These are phyloP conservation scores for Drosophila meridionalis DNA, from an alignment of 2,888 invertebrate species.

Conservation along the genomic window DNA sequence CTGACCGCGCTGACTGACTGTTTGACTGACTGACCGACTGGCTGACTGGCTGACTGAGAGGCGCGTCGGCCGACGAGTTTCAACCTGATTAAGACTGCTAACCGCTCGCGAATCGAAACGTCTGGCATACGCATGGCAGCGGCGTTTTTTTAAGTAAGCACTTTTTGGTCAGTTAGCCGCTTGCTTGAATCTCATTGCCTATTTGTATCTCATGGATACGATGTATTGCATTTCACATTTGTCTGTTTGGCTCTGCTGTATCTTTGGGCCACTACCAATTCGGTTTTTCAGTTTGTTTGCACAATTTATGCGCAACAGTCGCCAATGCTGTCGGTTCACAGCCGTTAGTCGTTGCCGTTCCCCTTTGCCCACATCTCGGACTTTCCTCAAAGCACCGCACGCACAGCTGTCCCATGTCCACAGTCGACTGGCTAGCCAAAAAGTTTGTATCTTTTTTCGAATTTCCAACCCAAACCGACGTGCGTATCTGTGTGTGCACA, in stretches of 20 bases:
- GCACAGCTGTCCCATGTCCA: conserved; percentile 40
- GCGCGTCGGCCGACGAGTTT: conserved; percentile 43
- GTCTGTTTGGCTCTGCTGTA: conserved; percentile 26
- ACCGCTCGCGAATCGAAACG: conserved; percentile 16
- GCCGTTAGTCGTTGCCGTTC: conserved; percentile 6
- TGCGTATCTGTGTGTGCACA: conserved; percentile 57
- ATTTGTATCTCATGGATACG: conserved; percentile 66
- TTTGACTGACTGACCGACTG: conserved; percentile 22
- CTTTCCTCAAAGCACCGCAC: conserved; percentile 23
- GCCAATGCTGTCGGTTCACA: conserved; percentile 46
- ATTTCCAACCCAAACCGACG: conserved; percentile 66
- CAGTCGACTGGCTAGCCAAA: conserved; percentile 56
- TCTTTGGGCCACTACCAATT: conserved; percentile 62
- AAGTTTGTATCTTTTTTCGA: conserved; percentile 56
- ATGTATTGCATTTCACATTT: conserved; percentile 57
- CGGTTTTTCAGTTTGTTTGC: conserved; percentile 65
- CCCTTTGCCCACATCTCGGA: neutral
- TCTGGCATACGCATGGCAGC: conserved; percentile 29
- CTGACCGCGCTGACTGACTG: conserved; percentile 19
- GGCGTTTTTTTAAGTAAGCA: conserved; percentile 40
- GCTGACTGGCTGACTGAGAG: conserved; percentile 34
- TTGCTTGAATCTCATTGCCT: conserved; percentile 25
- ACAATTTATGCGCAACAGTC: conserved; percentile 69
- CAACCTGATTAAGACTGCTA: conserved; percentile 40
- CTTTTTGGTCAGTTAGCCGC: conserved; percentile 12